Evolutionary conservation across 2,888 invertebrate species (phyloP).

Genomic region (Agapostemon virescens): DNA sequence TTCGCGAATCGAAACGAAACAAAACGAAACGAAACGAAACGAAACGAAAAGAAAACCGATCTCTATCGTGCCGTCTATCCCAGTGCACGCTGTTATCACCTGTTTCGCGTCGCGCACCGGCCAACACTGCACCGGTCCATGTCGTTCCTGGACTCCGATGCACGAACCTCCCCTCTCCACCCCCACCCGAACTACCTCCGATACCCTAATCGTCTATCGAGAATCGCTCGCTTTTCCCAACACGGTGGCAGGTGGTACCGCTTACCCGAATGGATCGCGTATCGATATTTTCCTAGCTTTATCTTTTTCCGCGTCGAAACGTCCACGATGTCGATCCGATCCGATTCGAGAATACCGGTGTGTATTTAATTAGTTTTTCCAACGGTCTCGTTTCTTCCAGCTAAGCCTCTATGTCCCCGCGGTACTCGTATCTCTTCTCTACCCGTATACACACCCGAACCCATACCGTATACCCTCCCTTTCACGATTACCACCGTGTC

Average conservation of each 20-base stretch:
- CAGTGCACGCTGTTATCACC: constrained; percentile 50
- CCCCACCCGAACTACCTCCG: background rate
- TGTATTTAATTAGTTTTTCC: background rate
- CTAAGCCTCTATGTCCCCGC: no score
- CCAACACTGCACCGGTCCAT: constrained; percentile 69
- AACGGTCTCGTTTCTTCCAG: background rate
- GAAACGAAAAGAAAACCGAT: background rate
- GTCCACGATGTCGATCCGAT: constrained; percentile 26
- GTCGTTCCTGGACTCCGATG: constrained; percentile 69
- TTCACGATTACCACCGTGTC: background rate
- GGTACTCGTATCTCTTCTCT: background rate
- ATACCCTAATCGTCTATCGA: constrained; percentile 14
- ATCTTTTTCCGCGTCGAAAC: constrained; percentile 15
- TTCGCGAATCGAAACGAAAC: constrained; percentile 5
- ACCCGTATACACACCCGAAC: no score
- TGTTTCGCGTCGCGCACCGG: constrained; percentile 53
- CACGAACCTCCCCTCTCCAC: constrained; percentile 66
- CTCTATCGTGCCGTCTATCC: constrained; percentile 35
- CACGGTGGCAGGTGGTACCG: background rate
- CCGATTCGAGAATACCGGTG: background rate
- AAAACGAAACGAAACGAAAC: background rate
- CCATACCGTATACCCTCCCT: no score
- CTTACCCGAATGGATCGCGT: constrained; percentile 38
- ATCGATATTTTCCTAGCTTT: constrained; percentile 21
- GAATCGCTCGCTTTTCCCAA: constrained; percentile 44